Evolutionary conservation across 2,113 vertebrate species (phyloP).

Genomic region (Podarcis raffonei): DNA sequence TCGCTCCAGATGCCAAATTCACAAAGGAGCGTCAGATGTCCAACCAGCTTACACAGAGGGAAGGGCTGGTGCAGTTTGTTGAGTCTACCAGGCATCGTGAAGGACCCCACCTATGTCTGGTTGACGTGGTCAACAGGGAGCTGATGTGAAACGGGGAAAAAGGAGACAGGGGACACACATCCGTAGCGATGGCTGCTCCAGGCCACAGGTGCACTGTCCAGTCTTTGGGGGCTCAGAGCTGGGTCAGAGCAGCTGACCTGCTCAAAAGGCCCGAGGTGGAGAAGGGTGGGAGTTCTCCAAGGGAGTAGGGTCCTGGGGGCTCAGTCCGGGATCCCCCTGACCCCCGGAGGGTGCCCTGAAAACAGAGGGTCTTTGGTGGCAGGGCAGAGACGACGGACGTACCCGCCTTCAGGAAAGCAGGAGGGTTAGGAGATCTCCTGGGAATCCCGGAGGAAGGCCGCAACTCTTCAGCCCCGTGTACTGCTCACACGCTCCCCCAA

Average conservation of each 20-base stretch:
- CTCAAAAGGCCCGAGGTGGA: background rate
- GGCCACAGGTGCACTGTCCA: too few relatives aligned
- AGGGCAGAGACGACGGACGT: background rate
- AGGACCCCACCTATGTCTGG: background rate
- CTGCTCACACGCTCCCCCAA: constrained; percentile 74
- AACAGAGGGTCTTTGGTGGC: background rate
- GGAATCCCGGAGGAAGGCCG: background rate
- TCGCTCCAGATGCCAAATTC: background rate
- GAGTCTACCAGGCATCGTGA: background rate
- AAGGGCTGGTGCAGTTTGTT: background rate
- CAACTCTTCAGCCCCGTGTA: constrained; percentile 60
- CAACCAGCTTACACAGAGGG: background rate
- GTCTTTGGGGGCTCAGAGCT: background rate
- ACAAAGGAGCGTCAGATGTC: too few relatives aligned
- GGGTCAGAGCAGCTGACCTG: background rate
- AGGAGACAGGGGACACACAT: too few relatives aligned
- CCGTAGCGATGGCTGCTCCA: background rate
- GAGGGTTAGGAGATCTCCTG: background rate
- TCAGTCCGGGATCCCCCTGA: background rate
- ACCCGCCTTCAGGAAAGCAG: background rate
- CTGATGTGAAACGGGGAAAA: background rate
- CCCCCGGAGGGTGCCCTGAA: too few relatives aligned
- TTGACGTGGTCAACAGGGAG: background rate
- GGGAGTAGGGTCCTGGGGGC: background rate
- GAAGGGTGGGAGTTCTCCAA: background rate